Evolutionary conservation across 2,797 vertebrate species (phyloP).

Genomic region (Amphiprion clarkii): DNA sequence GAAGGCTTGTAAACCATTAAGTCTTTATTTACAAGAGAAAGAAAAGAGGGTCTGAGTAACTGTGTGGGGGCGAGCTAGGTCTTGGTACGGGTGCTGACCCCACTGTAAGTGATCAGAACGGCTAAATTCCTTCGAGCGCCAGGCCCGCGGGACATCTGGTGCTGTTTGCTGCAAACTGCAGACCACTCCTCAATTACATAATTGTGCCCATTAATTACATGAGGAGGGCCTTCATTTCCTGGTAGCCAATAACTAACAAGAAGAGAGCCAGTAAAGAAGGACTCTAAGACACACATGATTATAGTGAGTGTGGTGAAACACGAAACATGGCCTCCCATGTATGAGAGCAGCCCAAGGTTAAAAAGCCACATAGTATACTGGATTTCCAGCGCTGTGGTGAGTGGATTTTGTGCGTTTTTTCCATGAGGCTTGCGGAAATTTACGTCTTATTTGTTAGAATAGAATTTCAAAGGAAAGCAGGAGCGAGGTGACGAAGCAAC

Average conservation of each 20-base stretch:
- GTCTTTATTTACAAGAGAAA: conserved; percentile 84
- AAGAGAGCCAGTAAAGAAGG: conserved; percentile 65
- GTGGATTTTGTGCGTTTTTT: conserved; percentile 9
- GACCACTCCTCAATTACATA: conserved; percentile 82
- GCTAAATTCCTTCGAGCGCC: conserved; percentile 41
- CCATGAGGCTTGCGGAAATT: background rate
- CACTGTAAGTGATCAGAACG: conserved; percentile 68
- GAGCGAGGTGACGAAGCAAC: conserved; percentile 15
- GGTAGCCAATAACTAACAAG: conserved; percentile 69
- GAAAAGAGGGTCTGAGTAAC: conserved; percentile 67
- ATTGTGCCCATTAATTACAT: conserved; percentile 85
- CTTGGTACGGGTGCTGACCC: conserved; percentile 74
- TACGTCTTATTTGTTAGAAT: background rate
- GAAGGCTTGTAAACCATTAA: conserved; percentile 86
- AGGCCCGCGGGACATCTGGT: conserved; percentile 72
- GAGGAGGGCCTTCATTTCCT: conserved; percentile 74
- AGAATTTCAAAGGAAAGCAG: conserved; percentile 4
- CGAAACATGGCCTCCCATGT: conserved; percentile 55
- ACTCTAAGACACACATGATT: conserved; percentile 63
- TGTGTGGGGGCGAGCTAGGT: conserved; percentile 51
- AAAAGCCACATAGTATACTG: conserved; percentile 34
- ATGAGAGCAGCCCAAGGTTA: conserved; percentile 43
- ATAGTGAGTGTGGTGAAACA: conserved; percentile 62
- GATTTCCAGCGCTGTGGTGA: conserved; percentile 1
- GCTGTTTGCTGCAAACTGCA: conserved; percentile 70